phyloP scores from a whole-genome alignment of 2,888 invertebrate species.

The Athripsodes cinereus region DNA sequence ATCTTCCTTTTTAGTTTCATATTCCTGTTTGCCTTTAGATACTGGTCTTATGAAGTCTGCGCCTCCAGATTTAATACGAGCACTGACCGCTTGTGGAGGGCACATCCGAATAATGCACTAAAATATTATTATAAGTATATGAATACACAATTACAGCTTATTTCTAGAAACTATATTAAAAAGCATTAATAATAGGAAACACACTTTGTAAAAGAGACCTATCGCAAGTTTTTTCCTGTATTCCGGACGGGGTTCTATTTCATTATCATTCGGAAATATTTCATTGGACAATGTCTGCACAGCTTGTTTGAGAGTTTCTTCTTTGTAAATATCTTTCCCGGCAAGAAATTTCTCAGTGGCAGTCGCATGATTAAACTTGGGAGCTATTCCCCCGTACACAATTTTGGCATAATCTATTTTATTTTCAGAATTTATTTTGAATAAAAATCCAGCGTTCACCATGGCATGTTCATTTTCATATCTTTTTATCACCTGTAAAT shows the following conservation, averaged over 20 bases:
- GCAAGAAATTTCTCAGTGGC: slow-evolving; percentile 46
- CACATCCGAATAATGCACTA: too few relatives aligned
- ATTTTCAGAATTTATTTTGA: slow-evolving; percentile 47
- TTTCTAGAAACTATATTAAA: too few relatives aligned
- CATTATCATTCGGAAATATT: slow-evolving; percentile 55
- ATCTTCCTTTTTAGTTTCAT: slow-evolving; percentile 52
- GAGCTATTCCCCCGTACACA: slow-evolving; percentile 59
- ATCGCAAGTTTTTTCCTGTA: slow-evolving; percentile 67
- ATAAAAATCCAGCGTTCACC: slow-evolving; percentile 68
- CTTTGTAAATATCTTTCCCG: slow-evolving; percentile 43
- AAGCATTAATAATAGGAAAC: too few relatives aligned
- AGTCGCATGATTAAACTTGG: slow-evolving; percentile 50
- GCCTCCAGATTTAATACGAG: too few relatives aligned
- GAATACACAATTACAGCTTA: too few relatives aligned
- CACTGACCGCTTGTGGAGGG: too few relatives aligned
- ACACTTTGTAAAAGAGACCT: slow-evolving; percentile 76
- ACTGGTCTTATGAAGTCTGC: slow-evolving; percentile 48
- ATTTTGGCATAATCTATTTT: slow-evolving; percentile 46
- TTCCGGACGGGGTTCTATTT: slow-evolving; percentile 61
- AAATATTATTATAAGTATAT: too few relatives aligned
- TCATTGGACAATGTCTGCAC: slow-evolving; percentile 52
- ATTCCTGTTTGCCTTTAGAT: slow-evolving; percentile 57
- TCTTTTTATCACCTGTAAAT: slow-evolving; percentile 65
- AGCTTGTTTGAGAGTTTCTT: slow-evolving; percentile 44
- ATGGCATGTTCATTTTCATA: slow-evolving; percentile 72